These are phyloP conservation scores for Armadillidium nasatum DNA, from an alignment of 1,140 invertebrate genomes.

Conservation along the genomic window DNA sequence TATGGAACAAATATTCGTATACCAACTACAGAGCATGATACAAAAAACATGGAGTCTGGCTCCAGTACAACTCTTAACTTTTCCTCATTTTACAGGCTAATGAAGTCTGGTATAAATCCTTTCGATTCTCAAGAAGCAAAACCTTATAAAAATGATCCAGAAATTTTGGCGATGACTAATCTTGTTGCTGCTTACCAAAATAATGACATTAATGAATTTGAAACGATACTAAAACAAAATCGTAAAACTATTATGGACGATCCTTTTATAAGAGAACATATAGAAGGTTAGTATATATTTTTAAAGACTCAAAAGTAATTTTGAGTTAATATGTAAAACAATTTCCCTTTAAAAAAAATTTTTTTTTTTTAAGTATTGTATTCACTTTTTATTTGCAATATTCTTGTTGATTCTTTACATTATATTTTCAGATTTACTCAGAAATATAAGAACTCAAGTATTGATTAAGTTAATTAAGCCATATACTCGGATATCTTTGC, in stretches of 20 bases:
- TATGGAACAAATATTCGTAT: too few species aligned
- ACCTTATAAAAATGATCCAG: slow-evolving; percentile 98
- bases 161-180: slow-evolving; percentile 99
- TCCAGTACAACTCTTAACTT: too few species aligned
- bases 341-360: too few species aligned
- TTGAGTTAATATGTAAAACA: too few species aligned
- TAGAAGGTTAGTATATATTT: slow-evolving; percentile 64
- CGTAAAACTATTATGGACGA: slow-evolving; percentile 98
- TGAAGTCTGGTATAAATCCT: slow-evolving; percentile 99
- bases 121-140: slow-evolving; percentile 99
- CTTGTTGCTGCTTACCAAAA: slow-evolving; percentile 97
- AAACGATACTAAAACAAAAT: slow-evolving; percentile 91
- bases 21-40: too few species aligned
- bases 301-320: too few species aligned
- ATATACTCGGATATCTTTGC: slow-evolving; percentile 96
- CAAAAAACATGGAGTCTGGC: too few species aligned
- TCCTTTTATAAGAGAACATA: slow-evolving; percentile 98
- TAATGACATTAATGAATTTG: slow-evolving; percentile 98
- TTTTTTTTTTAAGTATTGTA: too few species aligned
- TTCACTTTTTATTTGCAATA: too few species aligned
- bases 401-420: not conserved
- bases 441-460: slow-evolving; percentile 96
- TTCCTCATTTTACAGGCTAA: too few species aligned
- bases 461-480: slow-evolving; percentile 96
- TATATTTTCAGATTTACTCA: slow-evolving; percentile 70